Conservation (phyloP, 2,797 vertebrate genomes). For the Microctenopoma steveboyesi region DNA sequence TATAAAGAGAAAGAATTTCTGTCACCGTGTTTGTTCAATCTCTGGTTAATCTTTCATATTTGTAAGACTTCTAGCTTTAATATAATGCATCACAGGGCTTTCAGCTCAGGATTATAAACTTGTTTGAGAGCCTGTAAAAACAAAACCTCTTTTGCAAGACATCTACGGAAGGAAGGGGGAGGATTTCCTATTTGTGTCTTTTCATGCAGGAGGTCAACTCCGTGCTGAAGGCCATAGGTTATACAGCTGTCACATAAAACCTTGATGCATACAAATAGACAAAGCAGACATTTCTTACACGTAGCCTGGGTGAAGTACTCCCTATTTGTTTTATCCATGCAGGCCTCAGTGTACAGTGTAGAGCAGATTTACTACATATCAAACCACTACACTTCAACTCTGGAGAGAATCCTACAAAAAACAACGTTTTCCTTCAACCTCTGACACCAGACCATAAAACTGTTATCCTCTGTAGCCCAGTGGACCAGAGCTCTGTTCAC, state of each 20-base stretch:
- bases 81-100: background rate
- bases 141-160: background rate
- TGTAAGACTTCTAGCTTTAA: background rate
- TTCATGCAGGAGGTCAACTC: background rate
- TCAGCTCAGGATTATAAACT: background rate
- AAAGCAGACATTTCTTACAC: too few relatives aligned
- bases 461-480: background rate
- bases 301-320: background rate
- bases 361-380: background rate
- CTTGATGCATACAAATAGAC: slow-evolving; percentile 1
- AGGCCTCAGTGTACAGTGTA: background rate
- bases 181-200: background rate
- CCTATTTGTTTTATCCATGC: background rate
- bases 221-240: background rate
- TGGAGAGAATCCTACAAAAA: background rate
- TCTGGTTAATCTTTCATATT: background rate
- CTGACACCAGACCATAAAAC: slow-evolving; percentile 14
- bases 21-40: background rate
- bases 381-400: background rate
- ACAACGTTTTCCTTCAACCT: slow-evolving; percentile 1
- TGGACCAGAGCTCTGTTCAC: background rate
- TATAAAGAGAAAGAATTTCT: too few relatives aligned
- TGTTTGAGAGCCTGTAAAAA: background rate
- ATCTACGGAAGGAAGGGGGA: background rate
- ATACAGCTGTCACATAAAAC: background rate